Conservation (phyloP, 2,797 vertebrate genomes). For the Macropus fuliginosus region DNA sequence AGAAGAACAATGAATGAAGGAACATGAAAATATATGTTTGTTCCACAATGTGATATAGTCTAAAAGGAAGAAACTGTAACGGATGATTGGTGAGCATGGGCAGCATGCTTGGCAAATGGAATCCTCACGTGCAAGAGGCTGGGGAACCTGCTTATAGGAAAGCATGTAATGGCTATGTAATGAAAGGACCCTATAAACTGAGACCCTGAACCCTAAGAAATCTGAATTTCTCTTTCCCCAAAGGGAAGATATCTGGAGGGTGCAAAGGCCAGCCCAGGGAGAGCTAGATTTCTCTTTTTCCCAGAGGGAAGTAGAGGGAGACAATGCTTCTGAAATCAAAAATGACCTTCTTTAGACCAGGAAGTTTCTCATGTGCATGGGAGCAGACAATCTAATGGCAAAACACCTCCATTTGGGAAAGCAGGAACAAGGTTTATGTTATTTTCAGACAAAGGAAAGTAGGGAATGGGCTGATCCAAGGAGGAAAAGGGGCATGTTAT, state of each 20-base stretch:
- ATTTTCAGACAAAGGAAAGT: neutral
- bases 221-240: neutral
- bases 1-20: conserved; percentile 6
- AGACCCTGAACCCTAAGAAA: neutral
- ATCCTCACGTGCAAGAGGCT: neutral
- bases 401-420: neutral
- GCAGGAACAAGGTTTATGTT: neutral
- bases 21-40: neutral
- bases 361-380: neutral
- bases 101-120: neutral
- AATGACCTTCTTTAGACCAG: neutral
- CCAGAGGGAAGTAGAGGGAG: neutral
- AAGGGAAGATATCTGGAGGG: neutral
- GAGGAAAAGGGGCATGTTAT: neutral
- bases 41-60: neutral
- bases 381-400: neutral
- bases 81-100: neutral
- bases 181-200: neutral
- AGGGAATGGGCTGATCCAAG: neutral
- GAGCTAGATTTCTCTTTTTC: neutral
- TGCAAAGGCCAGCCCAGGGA: neutral
- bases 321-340: neutral
- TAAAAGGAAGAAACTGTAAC: neutral
- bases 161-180: neutral
- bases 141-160: neutral